Evolutionary conservation across 2,113 vertebrate genomes (phyloP), one percentile per base, ranked within the genome.

Genomic region (Corvus cornix): DNA sequence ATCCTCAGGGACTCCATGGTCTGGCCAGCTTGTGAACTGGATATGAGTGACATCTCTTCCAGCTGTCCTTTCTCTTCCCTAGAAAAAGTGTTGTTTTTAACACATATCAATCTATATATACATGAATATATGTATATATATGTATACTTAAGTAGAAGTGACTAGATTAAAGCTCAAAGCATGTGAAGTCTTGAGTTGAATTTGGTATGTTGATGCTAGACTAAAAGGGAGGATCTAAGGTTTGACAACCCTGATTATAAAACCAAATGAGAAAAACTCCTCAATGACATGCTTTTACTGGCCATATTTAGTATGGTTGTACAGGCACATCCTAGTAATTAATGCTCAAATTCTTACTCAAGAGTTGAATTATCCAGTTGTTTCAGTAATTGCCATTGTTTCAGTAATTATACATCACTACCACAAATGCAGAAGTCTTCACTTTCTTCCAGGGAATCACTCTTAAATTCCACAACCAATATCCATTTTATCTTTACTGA

Each of bases 21-120:
- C 99, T 3, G 99, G 99, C 99, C 99, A 99, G 72, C 99, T 99
- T 77, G 98, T 99, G 96, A 99, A 99, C 95, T 99, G 99, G 93
- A 99, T 99, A 72, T 99, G 99, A 22, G 99, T 99, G 86, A 99
- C 98, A 46, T 99, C 98, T 89, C 99, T 98, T 85, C 99, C 99
- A 6, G 96, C 22, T 59, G 96, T 96, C 80, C 98, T 99, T 52
- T 99, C 99, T 87, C 96, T 98, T 96, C 97, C 98, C 99, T 99
- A 88, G 53, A 73, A 4, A 83, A 96, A 78, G 43, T 14, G 11
- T 14, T 20, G 1, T 1, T 10, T 46, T 56, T 56, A 56, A 27
- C 11, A 14, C 7, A 17, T 37, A 39, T 16, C 31, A 48, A 11
- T 48, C 41, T 48, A 9, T 19, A 23, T 17, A 37, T 12, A 41